phyloP scores from a whole-genome alignment of 2,113 vertebrate species.

The Tichodroma muraria region DNA sequence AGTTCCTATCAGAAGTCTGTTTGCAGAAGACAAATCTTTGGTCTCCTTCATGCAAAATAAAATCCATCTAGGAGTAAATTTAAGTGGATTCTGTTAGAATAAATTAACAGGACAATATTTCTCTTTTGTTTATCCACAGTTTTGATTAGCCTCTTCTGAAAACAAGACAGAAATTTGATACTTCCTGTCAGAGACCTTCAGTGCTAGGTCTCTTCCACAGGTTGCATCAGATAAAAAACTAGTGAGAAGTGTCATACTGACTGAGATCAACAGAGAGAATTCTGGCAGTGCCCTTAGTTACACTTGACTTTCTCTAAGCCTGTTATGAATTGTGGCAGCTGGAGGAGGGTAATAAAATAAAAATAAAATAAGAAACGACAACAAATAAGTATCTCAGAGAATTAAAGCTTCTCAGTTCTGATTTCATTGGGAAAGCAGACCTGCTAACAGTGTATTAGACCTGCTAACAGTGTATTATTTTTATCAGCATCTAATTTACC shows the following conservation, averaged over 20 bases:
- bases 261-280: slow-evolving; percentile 55
- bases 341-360: slow-evolving; percentile 60
- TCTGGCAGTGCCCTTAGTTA: slow-evolving; percentile 47
- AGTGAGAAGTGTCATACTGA: slow-evolving; percentile 55
- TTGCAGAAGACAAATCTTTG: not conserved
- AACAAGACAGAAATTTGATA: not conserved
- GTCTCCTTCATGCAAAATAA: not conserved
- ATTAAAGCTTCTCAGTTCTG: slow-evolving; percentile 48
- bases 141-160: not conserved
- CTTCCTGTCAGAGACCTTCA: not conserved
- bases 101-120: not conserved
- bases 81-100: not conserved
- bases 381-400: not conserved
- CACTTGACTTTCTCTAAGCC: slow-evolving; percentile 60
- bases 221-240: slow-evolving; percentile 39
- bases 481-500: not conserved
- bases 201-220: not conserved
- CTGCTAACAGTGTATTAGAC: no score
- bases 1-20: not conserved
- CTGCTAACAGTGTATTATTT: not conserved
- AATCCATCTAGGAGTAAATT: not conserved
- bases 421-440: slow-evolving; percentile 35
- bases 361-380: slow-evolving; percentile 42
- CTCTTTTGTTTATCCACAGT: not conserved
- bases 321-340: slow-evolving; percentile 64